Evolutionary conservation across 2,888 invertebrate genomes (phyloP), one percentile per base, ranked within the genome.

Genomic region (Cyrtodaria siliqua): DNA sequence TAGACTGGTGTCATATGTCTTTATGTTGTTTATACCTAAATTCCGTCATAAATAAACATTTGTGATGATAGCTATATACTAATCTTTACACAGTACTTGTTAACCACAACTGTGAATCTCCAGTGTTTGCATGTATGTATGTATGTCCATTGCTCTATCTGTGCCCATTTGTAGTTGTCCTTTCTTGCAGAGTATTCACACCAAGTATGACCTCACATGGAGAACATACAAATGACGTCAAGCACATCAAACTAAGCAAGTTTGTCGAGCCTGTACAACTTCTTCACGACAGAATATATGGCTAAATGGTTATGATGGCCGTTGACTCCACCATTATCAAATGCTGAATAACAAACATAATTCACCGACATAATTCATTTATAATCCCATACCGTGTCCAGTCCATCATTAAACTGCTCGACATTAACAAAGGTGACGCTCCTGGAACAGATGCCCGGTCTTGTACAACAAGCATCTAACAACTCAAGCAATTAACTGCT

Each of bases 291-390:
- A 26, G 84, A 63, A 71, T 87, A 86, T 2, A 93, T 61, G 23
- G 91, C 96, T 79, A 95, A 95, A 83, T 99, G 99, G 94, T 99
- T 99, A 26, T 95, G 94, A 94, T 99, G 99, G 6, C 96, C 95
- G 86, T 98, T 98, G 6, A 99, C 96, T 60, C 99, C 99, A 91
- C 96, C 95, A 89, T 96, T 95, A 93, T 99, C 99, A 94, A 99
- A 99, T 18, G 94, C 92, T 96, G 96, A 44, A 97, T 93, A 71
- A 96, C 95, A 79, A 95, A 94, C 64, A 95, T 91, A 84, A 97
- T 94, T 80, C 95, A 93, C 63, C 95, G 94, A 27, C 95, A 95
- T 56, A 96, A 94, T n/a, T 18, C 95, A 61, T 86, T 95, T 95
- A 71, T 94, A 94, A 63, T 95, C 95, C 98, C 98, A 98, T 72